Evolutionary conservation across 2,113 vertebrate species (phyloP), one percentile per base, ranked within the genome.

Genomic region (Pituophis catenifer): DNA sequence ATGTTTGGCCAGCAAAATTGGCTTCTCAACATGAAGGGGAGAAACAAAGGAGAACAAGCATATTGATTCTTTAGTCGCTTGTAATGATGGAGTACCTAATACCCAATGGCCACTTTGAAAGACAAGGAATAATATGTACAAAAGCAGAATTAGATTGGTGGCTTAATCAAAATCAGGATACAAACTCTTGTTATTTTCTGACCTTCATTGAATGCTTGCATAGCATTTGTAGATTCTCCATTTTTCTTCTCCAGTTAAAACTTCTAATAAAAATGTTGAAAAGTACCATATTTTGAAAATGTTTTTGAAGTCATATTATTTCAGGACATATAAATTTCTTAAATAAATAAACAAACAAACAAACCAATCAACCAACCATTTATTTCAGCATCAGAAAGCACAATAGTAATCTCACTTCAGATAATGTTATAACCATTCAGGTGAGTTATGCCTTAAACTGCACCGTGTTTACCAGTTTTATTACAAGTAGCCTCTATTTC

Each of bases 391-490:
- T 96, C 95, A 92, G 92, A 81, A 81, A 53, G 65, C 88, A 94
- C 38, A 24, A 4, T 9, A 55, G 26, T n/a, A 88, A 17, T 53
- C 26, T 54, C 15, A 54, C 13, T 92, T 93, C 93, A 92, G 33
- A 33, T 91, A 94, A 95, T 91, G 50, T 1, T 24, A 91, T 55
- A 90, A 88, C 95, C 94, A 89, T 91, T 86, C 55, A 57, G 52
- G 89, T 92, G 54, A 75, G 44, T 26, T 94, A 94, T 94, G 5
- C 81, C 93, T 96, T 95, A 86, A 96, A 95, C 62, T 94, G 91
- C 91, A 94, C 75, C 26, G 13, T 29, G 1, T 91, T 87, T 93
- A 95, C 94, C 95, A 95, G 88, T 62, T 96, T 97, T 96, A 94
- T 95, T 94, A 93, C 86, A 92, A 50, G 91, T 92, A 89, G 21